Percentiles rank a stretch among this genome's conserved stretches.
Conservation (phyloP, 2,888 invertebrate species). For the Lycophotia porphyrea region DNA sequence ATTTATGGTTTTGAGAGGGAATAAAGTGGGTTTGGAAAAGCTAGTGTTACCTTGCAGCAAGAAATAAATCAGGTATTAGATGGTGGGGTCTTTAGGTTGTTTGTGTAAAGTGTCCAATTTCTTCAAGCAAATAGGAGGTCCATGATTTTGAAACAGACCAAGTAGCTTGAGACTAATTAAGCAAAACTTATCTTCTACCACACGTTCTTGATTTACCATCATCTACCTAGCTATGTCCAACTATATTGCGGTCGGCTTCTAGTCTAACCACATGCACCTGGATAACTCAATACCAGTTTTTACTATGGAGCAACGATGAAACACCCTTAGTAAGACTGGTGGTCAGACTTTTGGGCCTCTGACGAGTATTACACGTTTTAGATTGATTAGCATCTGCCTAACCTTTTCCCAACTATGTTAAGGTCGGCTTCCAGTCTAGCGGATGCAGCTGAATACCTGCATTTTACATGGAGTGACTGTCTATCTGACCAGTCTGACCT, state of each 20-base stretch:
- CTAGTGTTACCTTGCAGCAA: constrained; percentile 47
- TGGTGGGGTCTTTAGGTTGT: background rate
- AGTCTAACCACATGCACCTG: background rate
- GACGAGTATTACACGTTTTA: background rate
- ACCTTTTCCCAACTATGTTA: too few relatives aligned
- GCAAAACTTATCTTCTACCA: background rate
- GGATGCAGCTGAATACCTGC: too few relatives aligned
- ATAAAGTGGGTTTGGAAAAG: constrained; percentile 40
- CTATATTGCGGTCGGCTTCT: background rate
- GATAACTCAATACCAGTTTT: background rate
- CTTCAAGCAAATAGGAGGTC: background rate
- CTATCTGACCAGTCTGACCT: too few relatives aligned
- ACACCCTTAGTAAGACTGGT: background rate
- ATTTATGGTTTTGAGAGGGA: constrained; percentile 48
- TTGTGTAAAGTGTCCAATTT: constrained; percentile 27
- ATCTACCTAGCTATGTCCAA: background rate
- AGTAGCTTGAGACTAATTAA: background rate
- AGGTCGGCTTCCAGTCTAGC: too few relatives aligned
- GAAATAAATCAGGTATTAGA: constrained; percentile 39
- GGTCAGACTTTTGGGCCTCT: background rate
- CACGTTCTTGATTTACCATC: background rate
- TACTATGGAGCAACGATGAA: background rate
- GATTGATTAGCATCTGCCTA: too few relatives aligned
- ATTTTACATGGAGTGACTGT: too few relatives aligned
- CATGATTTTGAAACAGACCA: background rate